Percentiles rank a stretch among this genome's conserved stretches.
Evolutionary conservation across 2,113 vertebrate genomes (phyloP).

Genomic region (Eclectus roratus): DNA sequence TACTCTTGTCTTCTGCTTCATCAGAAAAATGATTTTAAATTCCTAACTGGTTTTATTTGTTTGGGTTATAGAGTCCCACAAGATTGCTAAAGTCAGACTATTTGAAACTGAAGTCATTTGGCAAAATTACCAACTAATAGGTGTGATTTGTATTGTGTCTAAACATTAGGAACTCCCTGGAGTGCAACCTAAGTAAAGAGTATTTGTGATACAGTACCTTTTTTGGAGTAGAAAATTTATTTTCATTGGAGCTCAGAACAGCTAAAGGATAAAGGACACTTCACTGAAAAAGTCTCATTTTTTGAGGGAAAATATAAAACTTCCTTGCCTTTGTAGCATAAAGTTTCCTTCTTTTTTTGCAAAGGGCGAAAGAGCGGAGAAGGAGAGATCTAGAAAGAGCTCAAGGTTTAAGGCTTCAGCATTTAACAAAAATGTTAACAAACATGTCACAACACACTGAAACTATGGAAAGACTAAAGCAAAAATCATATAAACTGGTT

Average conservation of each 20-base stretch:
- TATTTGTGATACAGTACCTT: background rate
- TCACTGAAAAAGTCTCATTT: rapidly evolving
- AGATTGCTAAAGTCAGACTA: background rate
- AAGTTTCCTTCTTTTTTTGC: background rate
- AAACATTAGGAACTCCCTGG: background rate
- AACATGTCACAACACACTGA: background rate
- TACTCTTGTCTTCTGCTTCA: background rate
- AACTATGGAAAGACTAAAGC: background rate
- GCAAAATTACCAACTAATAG: background rate
- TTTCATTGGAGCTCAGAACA: background rate
- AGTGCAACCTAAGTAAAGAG: background rate
- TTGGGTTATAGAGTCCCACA: background rate
- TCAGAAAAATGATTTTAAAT: background rate
- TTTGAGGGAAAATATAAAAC: background rate
- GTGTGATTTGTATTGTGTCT: background rate
- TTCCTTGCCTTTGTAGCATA: background rate
- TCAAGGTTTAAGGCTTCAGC: background rate
- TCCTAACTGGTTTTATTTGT: background rate
- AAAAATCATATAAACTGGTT: background rate
- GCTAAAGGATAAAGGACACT: background rate
- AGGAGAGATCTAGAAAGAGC: background rate
- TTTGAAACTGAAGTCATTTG: background rate
- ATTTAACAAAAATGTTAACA: background rate
- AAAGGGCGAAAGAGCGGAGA: background rate
- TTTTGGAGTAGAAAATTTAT: background rate